Percentiles rank a stretch among this genome's conserved stretches.
Evolutionary conservation across 2,888 invertebrate genomes (phyloP).

Genomic region (Agriotes lineatus): DNA sequence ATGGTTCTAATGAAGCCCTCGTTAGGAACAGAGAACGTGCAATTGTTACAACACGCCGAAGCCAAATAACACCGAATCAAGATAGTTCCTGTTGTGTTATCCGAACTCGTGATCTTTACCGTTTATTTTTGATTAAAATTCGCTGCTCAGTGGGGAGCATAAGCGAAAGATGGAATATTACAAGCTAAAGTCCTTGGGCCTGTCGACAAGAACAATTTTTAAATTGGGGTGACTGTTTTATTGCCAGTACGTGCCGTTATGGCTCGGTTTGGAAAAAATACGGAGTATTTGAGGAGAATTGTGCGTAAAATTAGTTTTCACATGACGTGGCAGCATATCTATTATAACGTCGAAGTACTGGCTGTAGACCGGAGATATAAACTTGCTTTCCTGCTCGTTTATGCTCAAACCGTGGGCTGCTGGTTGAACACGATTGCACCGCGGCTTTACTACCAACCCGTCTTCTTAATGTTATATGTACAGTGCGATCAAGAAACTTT

Average conservation of each 20-base stretch:
- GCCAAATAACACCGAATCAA: conserved; percentile 47
- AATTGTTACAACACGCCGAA: conserved; percentile 56
- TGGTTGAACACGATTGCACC: conserved; percentile 14
- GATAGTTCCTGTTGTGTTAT: conserved; percentile 24
- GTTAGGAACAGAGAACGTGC: conserved; percentile 56
- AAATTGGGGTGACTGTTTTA: conserved; percentile 5
- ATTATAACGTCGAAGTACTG: conserved; percentile 31
- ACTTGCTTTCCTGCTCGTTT: conserved; percentile 24
- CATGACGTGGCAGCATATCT: conserved; percentile 31
- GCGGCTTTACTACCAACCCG: conserved; percentile 17
- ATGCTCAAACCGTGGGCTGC: conserved; percentile 19
- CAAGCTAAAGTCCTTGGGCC: background rate
- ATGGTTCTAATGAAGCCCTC: conserved; percentile 57
- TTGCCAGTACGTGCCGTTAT: background rate
- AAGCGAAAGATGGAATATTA: background rate
- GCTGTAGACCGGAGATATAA: conserved; percentile 30
- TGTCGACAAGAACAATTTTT: background rate
- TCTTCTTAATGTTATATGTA: conserved; percentile 11
- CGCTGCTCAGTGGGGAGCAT: background rate
- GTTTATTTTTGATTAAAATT: conserved; percentile 22
- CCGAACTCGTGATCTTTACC: background rate
- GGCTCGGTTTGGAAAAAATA: conserved; percentile 15
- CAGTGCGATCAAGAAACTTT: too few relatives aligned
- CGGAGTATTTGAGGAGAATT: conserved; percentile 24
- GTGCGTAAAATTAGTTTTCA: conserved; percentile 37